These are phyloP conservation scores for Euthynnus affinis DNA, from an alignment of 2,797 vertebrate genomes.

Conservation along the genomic window DNA sequence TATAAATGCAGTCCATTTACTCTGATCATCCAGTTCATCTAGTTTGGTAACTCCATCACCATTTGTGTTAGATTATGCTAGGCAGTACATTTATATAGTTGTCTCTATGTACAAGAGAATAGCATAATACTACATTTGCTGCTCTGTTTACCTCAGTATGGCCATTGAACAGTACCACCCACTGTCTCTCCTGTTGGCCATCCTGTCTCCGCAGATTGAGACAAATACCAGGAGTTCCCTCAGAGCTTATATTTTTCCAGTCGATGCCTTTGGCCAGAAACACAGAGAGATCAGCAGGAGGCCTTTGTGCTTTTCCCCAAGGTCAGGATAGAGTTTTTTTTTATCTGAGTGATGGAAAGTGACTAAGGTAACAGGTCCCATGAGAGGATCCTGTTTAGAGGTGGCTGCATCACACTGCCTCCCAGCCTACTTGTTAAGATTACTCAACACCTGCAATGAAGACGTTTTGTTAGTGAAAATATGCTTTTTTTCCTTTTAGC, in stretches of 20 bases:
- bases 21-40: too few species aligned
- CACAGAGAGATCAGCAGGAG: slow-evolving; percentile 62
- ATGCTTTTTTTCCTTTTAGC: not conserved
- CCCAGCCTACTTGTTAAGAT: slow-evolving; percentile 41
- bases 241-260: slow-evolving; percentile 54
- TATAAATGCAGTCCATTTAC: too few species aligned
- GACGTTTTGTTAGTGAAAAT: not conserved
- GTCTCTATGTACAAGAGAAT: not conserved
- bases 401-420: slow-evolving; percentile 51
- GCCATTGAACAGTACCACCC: not conserved
- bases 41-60: not conserved
- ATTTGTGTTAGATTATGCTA: not conserved
- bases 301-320: slow-evolving; percentile 63
- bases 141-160: not conserved
- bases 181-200: slow-evolving; percentile 23
- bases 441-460: slow-evolving; percentile 16
- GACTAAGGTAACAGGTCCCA: slow-evolving; percentile 83
- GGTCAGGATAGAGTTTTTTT: slow-evolving; percentile 59
- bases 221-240: slow-evolving; percentile 59
- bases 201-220: slow-evolving; percentile 42
- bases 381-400: slow-evolving; percentile 65
- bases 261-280: slow-evolving; percentile 43
- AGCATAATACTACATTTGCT: not conserved
- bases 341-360: slow-evolving; percentile 82
- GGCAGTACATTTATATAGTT: not conserved